Base-by-base conservation (phyloP, 2,797 vertebrate species). In the Atherinosoma microstoma region DNA sequence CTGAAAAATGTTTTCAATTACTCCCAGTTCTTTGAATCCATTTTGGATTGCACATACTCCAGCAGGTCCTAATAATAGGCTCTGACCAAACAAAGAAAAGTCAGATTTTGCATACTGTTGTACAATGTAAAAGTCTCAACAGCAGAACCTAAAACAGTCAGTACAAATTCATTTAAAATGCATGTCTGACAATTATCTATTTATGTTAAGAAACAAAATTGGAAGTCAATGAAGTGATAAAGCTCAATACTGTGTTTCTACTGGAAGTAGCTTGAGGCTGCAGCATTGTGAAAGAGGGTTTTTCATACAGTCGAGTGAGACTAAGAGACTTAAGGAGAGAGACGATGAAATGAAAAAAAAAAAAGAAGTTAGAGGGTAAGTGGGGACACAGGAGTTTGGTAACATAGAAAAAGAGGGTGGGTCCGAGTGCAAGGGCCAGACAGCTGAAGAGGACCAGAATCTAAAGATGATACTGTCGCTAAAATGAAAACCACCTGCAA, bases 401-500 rank as follows among this genome's bases (percentile, higher is more conserved):
- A 71, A 83, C 45, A 18, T 3, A 35, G 59, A 78, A 71, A 54
- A 78, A 66, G 38, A 74, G 40, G 70, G 68, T 67, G 75, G 47
- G 30, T 64, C 45, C 0, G 35, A 56, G 64, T 49, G 63, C 40
- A 60, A 53, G 16, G 53, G 66, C 82, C 72, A 85, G 66, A 79
- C 67, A 76, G 60, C 66, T 75, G 40, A 79, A 70, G 54, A 71
- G 20, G 67, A 67, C 65, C 54, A 70, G 62, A 84, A 86, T 82
- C 78, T 57, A 62, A 82, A 84, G 83, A 90, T 78, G 84, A 91
- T 85, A 82, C 75, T 86, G 77, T 83, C 53, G 57, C 71, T 67
- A 47, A 84, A 91, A 93, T 88, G 58, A 85, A 87, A 93, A 90
- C 80, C 91, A 91, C 78, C 86, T 90, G 90, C 30, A 29, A 64